These are phyloP conservation scores for Acronicta leporina DNA, from an alignment of 2,888 invertebrate species.

Conservation along the genomic window DNA sequence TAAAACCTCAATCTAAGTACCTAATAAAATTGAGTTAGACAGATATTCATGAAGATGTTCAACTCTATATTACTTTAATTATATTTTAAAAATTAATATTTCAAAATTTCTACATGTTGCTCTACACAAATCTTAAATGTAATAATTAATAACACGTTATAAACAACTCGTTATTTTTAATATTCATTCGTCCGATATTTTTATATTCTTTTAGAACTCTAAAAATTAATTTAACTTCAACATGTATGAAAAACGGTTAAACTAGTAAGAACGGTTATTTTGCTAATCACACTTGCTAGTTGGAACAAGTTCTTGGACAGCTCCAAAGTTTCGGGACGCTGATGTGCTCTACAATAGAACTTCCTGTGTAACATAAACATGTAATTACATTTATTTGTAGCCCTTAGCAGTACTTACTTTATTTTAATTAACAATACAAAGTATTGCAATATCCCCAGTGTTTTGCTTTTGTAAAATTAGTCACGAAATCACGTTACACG, in stretches of 20 bases:
- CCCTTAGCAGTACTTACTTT: constrained; percentile 26
- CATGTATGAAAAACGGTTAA: background rate
- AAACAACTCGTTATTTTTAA: too few relatives aligned
- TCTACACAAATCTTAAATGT: too few relatives aligned
- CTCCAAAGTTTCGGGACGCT: constrained; percentile 42
- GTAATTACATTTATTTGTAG: constrained; percentile 35
- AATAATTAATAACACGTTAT: too few relatives aligned
- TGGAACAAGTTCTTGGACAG: constrained; percentile 27
- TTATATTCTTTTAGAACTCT: too few relatives aligned
- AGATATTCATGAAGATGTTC: constrained; percentile 6
- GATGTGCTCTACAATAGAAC: constrained; percentile 44
- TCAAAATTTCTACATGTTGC: too few relatives aligned
- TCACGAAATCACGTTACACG: background rate
- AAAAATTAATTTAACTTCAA: background rate
- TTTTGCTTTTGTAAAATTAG: background rate
- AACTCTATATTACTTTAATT: too few relatives aligned
- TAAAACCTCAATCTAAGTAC: too few relatives aligned
- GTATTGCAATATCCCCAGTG: background rate
- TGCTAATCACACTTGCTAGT: constrained; percentile 35
- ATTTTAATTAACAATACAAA: constrained; percentile 24
- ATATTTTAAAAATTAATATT: background rate
- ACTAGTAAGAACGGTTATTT: constrained; percentile 22
- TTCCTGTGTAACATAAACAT: constrained; percentile 43
- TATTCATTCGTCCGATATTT: too few relatives aligned
- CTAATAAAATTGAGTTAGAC: too few relatives aligned